Conservation (phyloP, 2,113 vertebrate genomes). For the Elephantulus edwardii region DNA sequence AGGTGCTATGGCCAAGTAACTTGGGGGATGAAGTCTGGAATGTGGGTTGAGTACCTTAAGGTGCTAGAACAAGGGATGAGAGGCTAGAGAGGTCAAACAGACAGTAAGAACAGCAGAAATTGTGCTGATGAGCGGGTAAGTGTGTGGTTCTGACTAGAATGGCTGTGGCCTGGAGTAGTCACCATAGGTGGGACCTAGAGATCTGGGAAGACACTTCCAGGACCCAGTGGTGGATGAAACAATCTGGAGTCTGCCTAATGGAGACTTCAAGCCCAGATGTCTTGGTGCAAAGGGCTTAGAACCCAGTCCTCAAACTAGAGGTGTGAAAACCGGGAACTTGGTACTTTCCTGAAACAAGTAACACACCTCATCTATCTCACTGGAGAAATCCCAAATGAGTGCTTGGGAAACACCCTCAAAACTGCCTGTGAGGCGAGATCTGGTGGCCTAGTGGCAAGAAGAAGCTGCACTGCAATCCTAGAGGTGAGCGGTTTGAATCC, state of each 20-base stretch:
- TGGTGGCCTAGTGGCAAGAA: too few relatives aligned
- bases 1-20: neutral
- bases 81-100: neutral
- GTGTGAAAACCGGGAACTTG: neutral
- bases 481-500: too few relatives aligned
- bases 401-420: neutral
- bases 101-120: neutral
- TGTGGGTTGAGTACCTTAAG: neutral
- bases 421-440: neutral
- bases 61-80: neutral
- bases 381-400: neutral
- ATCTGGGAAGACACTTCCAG: neutral
- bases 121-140: neutral
- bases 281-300: neutral
- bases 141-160: neutral
- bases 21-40: fast-evolving
- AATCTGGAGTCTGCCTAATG: neutral
- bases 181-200: neutral
- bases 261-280: neutral
- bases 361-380: neutral
- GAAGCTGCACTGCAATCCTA: too few relatives aligned
- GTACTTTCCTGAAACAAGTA: neutral
- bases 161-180: neutral
- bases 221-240: neutral
- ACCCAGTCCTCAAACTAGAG: neutral